These are phyloP conservation scores for Frankliniella intonsa DNA, from an alignment of 2,888 invertebrate genomes.

Conservation along the genomic window DNA sequence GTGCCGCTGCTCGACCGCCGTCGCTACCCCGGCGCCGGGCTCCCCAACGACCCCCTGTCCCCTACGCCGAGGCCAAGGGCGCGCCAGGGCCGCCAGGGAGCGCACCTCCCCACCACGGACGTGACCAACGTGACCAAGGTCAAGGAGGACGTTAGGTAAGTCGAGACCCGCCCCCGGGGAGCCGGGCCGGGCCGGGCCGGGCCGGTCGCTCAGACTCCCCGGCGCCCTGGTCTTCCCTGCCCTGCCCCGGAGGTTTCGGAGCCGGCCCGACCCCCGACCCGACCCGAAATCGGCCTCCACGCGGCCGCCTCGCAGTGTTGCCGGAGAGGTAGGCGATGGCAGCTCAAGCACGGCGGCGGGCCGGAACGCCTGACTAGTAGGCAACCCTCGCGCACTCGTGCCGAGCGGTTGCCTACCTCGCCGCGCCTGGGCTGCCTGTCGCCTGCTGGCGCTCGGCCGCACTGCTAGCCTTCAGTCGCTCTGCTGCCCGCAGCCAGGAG, in stretches of 20 bases:
- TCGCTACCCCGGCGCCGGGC: neutral
- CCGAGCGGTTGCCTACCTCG: too few species aligned
- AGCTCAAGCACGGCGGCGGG: too few species aligned
- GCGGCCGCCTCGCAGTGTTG: neutral
- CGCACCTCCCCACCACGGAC: conserved; percentile 11
- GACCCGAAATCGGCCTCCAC: neutral
- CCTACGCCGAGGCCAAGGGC: neutral
- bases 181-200: neutral
- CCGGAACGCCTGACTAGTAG: too few species aligned
- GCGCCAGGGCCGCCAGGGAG: neutral
- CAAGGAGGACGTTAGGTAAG: conserved; percentile 4
- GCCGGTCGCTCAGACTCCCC: too few species aligned
- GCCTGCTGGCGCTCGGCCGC: neutral
- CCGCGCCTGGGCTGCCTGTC: too few species aligned
- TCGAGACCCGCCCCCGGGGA: neutral
- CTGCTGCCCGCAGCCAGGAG: neutral
- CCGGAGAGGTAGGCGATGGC: too few species aligned
- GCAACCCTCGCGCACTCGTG: too few species aligned
- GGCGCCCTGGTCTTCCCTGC: too few species aligned
- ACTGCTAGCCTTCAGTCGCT: neutral
- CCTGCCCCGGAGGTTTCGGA: neutral
- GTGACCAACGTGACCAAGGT: conserved; percentile 24
- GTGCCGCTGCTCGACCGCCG: neutral
- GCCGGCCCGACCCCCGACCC: neutral
- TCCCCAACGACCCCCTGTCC: neutral